These are phyloP conservation scores for Platyscapa corneri DNA, from an alignment of 1,140 invertebrate species.

Conservation along the genomic window DNA sequence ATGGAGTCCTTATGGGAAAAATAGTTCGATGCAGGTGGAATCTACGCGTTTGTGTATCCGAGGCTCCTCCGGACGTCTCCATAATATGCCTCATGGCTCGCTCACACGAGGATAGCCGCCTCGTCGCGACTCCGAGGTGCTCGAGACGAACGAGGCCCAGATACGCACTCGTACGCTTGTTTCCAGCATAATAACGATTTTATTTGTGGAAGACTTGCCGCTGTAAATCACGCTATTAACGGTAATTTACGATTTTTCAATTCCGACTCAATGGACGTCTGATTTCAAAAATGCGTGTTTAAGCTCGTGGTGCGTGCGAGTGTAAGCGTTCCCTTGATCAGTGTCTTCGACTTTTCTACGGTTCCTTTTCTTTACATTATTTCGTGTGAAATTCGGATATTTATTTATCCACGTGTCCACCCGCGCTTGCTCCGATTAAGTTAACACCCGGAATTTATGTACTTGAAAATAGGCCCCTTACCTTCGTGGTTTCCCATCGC, in stretches of 20 bases:
- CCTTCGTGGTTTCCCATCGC: too few relatives aligned
- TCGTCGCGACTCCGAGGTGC: background rate
- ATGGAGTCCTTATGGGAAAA: slow-evolving; percentile 54
- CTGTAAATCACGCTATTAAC: slow-evolving; percentile 23
- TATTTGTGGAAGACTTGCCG: slow-evolving; percentile 13
- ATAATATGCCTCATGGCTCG: slow-evolving; percentile 61
- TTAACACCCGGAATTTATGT: too few relatives aligned
- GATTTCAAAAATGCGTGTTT: background rate
- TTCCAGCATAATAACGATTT: slow-evolving; percentile 26
- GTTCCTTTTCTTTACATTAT: background rate
- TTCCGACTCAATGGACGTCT: background rate
- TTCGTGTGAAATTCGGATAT: too few relatives aligned
- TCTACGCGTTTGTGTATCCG: slow-evolving; percentile 57
- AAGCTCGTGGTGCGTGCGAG: background rate
- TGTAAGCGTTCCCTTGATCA: background rate
- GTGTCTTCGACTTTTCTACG: background rate
- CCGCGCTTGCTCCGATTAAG: too few relatives aligned
- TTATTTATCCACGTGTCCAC: too few relatives aligned
- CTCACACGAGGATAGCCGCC: background rate
- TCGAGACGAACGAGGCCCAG: too few relatives aligned
- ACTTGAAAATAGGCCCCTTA: too few relatives aligned
- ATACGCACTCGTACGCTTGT: too few relatives aligned
- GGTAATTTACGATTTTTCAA: slow-evolving; percentile 17
- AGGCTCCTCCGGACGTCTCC: slow-evolving; percentile 63
- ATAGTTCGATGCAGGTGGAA: slow-evolving; percentile 63